These are phyloP conservation scores for Urocyon cinereoargenteus DNA, from an alignment of 2,797 vertebrate species.

Conservation along the genomic window DNA sequence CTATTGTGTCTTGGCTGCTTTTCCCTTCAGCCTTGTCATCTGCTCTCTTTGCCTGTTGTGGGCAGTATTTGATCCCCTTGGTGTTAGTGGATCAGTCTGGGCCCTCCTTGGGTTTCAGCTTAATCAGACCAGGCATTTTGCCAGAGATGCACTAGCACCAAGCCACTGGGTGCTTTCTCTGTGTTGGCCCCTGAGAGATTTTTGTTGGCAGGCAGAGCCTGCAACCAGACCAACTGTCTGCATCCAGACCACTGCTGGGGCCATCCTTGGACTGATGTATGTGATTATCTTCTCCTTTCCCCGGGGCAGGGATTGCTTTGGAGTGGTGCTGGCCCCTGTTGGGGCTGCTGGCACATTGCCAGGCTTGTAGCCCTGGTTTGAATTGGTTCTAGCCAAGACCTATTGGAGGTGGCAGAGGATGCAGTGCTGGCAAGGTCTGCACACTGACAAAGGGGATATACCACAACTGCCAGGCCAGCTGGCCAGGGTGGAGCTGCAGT, in stretches of 20 bases:
- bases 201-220: neutral
- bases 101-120: neutral
- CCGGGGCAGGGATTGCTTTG: neutral
- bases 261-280: neutral
- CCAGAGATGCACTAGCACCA: neutral
- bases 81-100: neutral
- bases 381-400: neutral
- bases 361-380: neutral
- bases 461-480: neutral
- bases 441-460: neutral
- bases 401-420: neutral
- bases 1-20: neutral
- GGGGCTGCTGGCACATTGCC: neutral
- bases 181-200: neutral
- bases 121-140: neutral
- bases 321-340: neutral
- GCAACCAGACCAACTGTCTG: neutral
- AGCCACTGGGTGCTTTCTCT: neutral
- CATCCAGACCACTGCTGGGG: neutral
- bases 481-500: neutral
- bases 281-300: neutral
- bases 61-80: neutral
- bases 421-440: neutral
- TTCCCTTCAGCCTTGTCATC: neutral
- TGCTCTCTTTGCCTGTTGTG: neutral